Percentiles rank a stretch among this genome's conserved stretches.
phyloP scores from a whole-genome alignment of 92 coral and sea anemone species.

The Pocillopora grandis region DNA sequence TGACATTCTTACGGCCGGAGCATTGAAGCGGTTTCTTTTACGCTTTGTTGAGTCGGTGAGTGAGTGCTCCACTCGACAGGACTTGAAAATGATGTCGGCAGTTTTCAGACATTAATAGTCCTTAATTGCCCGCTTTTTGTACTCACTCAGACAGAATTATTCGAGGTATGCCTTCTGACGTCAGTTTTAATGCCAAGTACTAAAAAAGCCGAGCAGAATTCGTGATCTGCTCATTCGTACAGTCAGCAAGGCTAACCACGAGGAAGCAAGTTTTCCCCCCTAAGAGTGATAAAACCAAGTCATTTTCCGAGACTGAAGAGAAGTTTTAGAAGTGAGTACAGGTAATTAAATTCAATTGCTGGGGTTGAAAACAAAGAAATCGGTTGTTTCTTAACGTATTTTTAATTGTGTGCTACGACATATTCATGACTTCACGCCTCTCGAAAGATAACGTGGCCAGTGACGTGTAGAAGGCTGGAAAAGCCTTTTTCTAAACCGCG shows the following conservation, averaged over 20 bases:
- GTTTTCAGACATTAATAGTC: slow-evolving; percentile 33
- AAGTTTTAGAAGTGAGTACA: slow-evolving; percentile 20
- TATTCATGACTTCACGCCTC: too few relatives aligned
- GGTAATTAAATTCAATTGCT: background rate
- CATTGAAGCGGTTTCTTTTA: background rate
- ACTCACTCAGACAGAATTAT: slow-evolving; percentile 24
- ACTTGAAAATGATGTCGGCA: slow-evolving; percentile 30
- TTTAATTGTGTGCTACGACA: background rate
- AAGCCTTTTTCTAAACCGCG: too few relatives aligned
- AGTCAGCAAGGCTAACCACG: background rate
- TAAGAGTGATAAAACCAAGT: background rate
- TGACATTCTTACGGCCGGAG: background rate
- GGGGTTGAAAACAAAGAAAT: background rate
- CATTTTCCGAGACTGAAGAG: background rate
- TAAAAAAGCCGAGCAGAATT: background rate
- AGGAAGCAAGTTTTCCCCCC: background rate
- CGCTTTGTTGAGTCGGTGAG: slow-evolving; percentile 9
- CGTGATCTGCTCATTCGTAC: background rate
- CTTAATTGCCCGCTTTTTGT: slow-evolving; percentile 31
- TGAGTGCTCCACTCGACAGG: slow-evolving; percentile 24
- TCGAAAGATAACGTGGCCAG: too few relatives aligned
- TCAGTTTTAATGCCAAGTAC: slow-evolving; percentile 26
- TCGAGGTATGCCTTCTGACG: slow-evolving; percentile 33
- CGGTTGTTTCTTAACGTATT: background rate
- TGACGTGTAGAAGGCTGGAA: background rate